phyloP scores from a whole-genome alignment of 2,888 invertebrate genomes.

The Leptopilina myrica region DNA sequence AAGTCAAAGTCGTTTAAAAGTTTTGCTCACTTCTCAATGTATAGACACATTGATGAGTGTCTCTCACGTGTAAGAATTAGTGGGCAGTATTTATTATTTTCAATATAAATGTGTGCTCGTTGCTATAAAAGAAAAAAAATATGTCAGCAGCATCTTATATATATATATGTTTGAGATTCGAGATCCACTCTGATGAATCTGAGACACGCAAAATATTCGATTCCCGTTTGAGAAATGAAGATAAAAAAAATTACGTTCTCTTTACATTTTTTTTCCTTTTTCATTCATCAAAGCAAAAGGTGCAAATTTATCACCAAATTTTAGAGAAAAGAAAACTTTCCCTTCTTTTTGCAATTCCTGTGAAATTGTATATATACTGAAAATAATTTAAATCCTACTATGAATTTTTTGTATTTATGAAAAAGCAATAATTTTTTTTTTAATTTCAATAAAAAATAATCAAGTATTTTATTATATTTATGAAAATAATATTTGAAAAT shows the following conservation, averaged over 20 bases:
- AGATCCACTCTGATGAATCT: neutral
- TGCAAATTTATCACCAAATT: slow-evolving; percentile 13
- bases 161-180: too few species aligned
- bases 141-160: neutral
- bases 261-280: too few species aligned
- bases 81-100: slow-evolving; percentile 54
- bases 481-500: too few species aligned
- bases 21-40: slow-evolving; percentile 45
- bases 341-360: too few species aligned
- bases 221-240: neutral
- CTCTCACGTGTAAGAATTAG: slow-evolving; percentile 54
- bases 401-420: too few species aligned
- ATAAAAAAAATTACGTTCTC: too few species aligned
- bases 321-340: neutral
- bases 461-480: too few species aligned
- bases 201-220: neutral
- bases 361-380: too few species aligned
- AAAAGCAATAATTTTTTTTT: too few species aligned
- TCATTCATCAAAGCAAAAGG: neutral
- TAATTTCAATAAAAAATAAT: too few species aligned
- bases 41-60: slow-evolving; percentile 32
- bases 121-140: slow-evolving; percentile 48
- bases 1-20: slow-evolving; percentile 69
- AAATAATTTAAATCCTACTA: too few species aligned
- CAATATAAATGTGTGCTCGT: too few species aligned